Evolutionary conservation across 2,113 vertebrate genomes (phyloP).

Genomic region (Micronycteris hirsuta): DNA sequence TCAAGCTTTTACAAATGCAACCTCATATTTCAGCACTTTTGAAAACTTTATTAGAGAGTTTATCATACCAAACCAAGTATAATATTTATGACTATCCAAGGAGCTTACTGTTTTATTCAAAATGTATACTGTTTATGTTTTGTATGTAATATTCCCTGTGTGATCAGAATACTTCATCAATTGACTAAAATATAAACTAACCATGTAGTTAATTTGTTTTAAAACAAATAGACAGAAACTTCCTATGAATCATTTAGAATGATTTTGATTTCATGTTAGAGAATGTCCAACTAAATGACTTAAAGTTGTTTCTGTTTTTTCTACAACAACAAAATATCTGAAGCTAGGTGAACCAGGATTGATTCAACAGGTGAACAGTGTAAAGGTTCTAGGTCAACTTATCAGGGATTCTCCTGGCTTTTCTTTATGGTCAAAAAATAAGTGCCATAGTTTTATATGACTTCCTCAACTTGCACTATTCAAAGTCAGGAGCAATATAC

Average conservation of each 20-base stretch:
- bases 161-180: neutral
- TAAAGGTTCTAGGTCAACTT: neutral
- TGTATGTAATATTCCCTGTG: neutral
- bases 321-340: neutral
- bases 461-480: neutral
- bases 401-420: neutral
- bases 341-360: neutral
- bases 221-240: neutral
- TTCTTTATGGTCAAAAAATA: neutral
- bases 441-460: neutral
- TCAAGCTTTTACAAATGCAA: neutral
- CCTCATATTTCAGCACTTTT: neutral
- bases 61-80: neutral
- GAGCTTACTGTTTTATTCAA: neutral
- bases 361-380: neutral
- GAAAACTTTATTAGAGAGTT: neutral
- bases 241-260: neutral
- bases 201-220: neutral
- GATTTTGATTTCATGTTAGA: neutral
- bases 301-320: neutral
- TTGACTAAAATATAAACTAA: neutral
- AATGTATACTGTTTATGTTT: neutral
- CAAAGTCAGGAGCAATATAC: neutral
- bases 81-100: neutral
- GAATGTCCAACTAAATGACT: neutral